Evolutionary conservation across 2,888 invertebrate genomes (phyloP), one percentile per base, ranked within the genome.

Genomic region (Drosophila bunnanda): DNA sequence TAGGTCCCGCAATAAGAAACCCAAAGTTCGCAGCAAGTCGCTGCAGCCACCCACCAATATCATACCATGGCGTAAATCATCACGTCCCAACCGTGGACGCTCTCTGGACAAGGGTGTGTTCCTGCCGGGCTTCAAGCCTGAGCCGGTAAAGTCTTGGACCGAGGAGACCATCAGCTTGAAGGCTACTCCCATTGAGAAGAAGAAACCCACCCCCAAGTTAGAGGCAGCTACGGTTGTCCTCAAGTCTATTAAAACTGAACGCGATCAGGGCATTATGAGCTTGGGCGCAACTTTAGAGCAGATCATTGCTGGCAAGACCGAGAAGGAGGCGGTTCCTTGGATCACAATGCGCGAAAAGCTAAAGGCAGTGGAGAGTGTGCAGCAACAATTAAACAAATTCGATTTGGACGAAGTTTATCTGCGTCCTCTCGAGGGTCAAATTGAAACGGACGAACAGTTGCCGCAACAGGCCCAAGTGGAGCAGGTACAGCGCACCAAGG

Each of bases 161-260:
- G 94, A 96, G 83, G 95, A 96, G 91, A 93, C 94, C 76, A 93
- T 95, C 17, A 92, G 90, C 43, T 88, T 95, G 30, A 95, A 94
- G 79, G 94, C 95, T 3, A 93, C 95, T 0, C 94, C 94, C 79
- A 92, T 93, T 52, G 93, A 93, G 64, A 91, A 91, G 74, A 92
- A 92, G 79, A 92, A 91, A 75, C 93, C 94, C 54, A 93, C 94
- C 76, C 94, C 94, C 76, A 92, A 93, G 73, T 89, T 93, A 57
- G 93, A 94, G 78, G 88, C 93, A 38, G 93, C 94, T 72, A 91
- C 92, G 48, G 93, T 93, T 54, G 91, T 89, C 52, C 90, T 91
- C 25, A 93, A 90, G 93, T 94, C 93, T 86, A 93, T 93, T 6
- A 94, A 93, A 85, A 78, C 93, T 52, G 93, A 94, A 73, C 85